phyloP scores from a whole-genome alignment of 2,888 invertebrate species.

The Drosophila maculinotata region DNA sequence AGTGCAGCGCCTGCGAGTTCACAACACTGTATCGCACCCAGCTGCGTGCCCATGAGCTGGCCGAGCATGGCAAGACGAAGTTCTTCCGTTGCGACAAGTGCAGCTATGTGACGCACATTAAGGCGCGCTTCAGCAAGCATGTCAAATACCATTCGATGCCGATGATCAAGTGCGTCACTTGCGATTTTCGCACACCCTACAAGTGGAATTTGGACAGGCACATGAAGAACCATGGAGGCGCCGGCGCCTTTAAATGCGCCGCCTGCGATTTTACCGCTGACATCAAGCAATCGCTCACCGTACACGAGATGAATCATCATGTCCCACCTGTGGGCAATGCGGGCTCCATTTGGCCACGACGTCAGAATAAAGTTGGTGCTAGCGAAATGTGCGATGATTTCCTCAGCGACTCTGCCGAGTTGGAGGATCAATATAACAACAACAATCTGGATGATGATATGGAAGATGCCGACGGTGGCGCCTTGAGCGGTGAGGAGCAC shows the following conservation, averaged over 20 bases:
- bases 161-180: slow-evolving; percentile 96
- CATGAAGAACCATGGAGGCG: slow-evolving; percentile 95
- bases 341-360: slow-evolving; percentile 86
- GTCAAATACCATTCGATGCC: slow-evolving; percentile 97
- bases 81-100: slow-evolving; percentile 95
- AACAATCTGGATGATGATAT: slow-evolving; percentile 83
- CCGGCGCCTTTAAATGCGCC: slow-evolving; percentile 93
- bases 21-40: slow-evolving; percentile 88
- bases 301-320: slow-evolving; percentile 96
- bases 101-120: slow-evolving; percentile 95
- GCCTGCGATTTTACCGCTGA: slow-evolving; percentile 96
- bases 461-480: slow-evolving; percentile 66
- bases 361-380: slow-evolving; percentile 92
- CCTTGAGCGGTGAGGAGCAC: slow-evolving; percentile 63
- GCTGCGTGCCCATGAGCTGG: slow-evolving; percentile 89
- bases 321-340: slow-evolving; percentile 91
- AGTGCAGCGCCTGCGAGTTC: slow-evolving; percentile 90
- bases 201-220: slow-evolving; percentile 97
- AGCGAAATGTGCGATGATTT: slow-evolving; percentile 85
- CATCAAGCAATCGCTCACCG: slow-evolving; percentile 95
- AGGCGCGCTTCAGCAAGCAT: slow-evolving; percentile 95
- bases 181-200: slow-evolving; percentile 96
- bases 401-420: slow-evolving; percentile 83
- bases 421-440: slow-evolving; percentile 83
- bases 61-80: slow-evolving; percentile 91